These are phyloP conservation scores for Bursaphelenchus mucronatus DNA, from an alignment of 1,140 invertebrate species.

Conservation along the genomic window DNA sequence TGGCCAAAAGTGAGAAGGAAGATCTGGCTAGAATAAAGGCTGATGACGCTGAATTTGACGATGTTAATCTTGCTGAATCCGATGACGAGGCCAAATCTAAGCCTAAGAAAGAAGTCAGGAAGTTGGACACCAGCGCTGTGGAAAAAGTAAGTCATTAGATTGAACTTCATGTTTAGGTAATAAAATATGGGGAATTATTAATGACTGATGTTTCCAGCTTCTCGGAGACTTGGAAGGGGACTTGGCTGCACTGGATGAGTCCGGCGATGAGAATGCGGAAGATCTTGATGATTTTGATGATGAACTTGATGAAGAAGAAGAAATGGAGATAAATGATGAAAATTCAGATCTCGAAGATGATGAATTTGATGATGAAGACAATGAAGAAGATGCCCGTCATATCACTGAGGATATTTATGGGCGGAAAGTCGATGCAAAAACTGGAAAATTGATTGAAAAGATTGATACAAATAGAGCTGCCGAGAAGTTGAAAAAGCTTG, in stretches of 20 bases:
- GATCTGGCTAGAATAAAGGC: conserved; percentile 3
- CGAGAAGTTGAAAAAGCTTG: conserved; percentile 23
- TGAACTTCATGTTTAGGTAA: neutral
- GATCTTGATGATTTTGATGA: conserved; percentile 26
- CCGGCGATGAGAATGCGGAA: conserved; percentile 20
- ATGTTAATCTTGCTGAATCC: conserved; percentile 15
- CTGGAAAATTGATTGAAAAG: conserved; percentile 19
- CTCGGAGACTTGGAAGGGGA: conserved; percentile 17
- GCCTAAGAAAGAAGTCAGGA: neutral
- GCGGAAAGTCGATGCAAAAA: conserved; percentile 23
- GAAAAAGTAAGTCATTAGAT: neutral
- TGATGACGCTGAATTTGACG: conserved; percentile 5
- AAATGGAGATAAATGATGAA: conserved; percentile 7
- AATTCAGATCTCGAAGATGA: conserved; percentile 2
- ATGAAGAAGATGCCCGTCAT: conserved; percentile 19
- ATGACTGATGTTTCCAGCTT: neutral
- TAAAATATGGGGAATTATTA: neutral
- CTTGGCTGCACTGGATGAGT: neutral
- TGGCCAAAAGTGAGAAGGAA: conserved; percentile 16
- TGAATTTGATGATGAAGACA: conserved; percentile 8
- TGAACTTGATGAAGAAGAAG: conserved; percentile 17
- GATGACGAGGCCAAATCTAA: neutral
- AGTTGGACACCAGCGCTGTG: neutral
- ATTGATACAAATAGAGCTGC: conserved; percentile 8
- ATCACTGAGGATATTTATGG: conserved; percentile 27